Conservation (phyloP, 2,113 vertebrate species). For the Nibea albiflora region DNA sequence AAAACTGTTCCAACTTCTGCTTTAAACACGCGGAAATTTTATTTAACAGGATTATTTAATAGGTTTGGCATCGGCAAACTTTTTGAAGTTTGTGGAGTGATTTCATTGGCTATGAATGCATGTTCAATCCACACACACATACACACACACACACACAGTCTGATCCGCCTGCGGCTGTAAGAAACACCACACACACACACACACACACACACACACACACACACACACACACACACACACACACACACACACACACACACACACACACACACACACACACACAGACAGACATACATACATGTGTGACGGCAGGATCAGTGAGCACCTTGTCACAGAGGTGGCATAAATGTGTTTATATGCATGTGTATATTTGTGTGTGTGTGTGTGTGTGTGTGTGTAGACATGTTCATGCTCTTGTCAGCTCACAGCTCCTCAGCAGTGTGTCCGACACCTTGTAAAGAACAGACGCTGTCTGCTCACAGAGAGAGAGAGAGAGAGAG, state of each 20-base stretch:
- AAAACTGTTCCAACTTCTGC: neutral
- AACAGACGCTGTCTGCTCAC: conserved; percentile 47
- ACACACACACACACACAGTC: conserved; percentile 33
- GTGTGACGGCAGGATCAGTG: conserved; percentile 52
- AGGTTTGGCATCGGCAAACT: neutral
- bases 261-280: conserved; percentile 23
- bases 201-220: conserved; percentile 5
- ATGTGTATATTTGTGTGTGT: conserved; percentile 12
- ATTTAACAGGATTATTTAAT: conserved; percentile 39
- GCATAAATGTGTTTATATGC: conserved; percentile 39
- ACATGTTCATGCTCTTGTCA: conserved; percentile 63
- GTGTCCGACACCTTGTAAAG: conserved; percentile 77
- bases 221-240: conserved; percentile 23
- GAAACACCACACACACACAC: neutral
- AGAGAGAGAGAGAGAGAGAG: conserved; percentile 8
- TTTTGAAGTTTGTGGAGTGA: conserved; percentile 39
- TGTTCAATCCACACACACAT: conserved; percentile 45
- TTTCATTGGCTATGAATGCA: conserved; percentile 56
- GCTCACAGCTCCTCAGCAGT: conserved; percentile 73
- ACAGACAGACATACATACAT: conserved; percentile 26
- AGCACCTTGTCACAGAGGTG: conserved; percentile 71
- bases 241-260: neutral
- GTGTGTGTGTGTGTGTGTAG: conserved; percentile 28
- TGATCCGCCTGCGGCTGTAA: conserved; percentile 12
- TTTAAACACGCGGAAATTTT: conserved; percentile 8